Base-by-base conservation (phyloP, 2,888 invertebrate species). In the Chaetogeoica ovagalla region DNA sequence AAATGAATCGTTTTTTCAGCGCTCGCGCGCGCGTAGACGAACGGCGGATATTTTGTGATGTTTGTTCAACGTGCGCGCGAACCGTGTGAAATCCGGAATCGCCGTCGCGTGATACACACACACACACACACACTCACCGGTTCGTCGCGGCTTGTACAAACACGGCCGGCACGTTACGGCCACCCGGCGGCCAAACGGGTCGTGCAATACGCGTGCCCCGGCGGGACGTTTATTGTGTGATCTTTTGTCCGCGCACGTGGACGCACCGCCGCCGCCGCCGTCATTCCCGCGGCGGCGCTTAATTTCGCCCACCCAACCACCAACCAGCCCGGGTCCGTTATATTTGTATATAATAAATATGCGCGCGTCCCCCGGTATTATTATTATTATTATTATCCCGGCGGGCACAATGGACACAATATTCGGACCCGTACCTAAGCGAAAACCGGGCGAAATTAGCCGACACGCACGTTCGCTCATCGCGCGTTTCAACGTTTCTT, bases 91-190 rank as follows among this genome's bases (percentile, higher is more conserved):
- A 69, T 62, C 30, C 48, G 11, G 37, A 52, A 55, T 62, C 52
- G 48, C 52, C 59, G 39, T 13, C 30, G 30, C 30, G 30, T 30
- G 4, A 30, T 37, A 37, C 60, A 9, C 0, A 30, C 52, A 21
- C 8, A 21, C 21, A 55, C 7, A n/a, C 52, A 55, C 7, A n/a
- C 52, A 30, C 55, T 37, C 17, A 15, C 13, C 59, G 8, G 62
- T 62, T 63, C 62, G 77, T 63, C 62, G 77, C 55, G 77, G 77
- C 77, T 71, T 79, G 77, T 79, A 77, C 76, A 79, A 79, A 79
- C 77, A 79, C 70, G 37, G 63, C 19, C 21, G 17, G 4, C 13
- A 15, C 77, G 52, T 21, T 19, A 57, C 39, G 7, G 23, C 39
- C 70, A 52, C 48, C 69, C 60, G 6, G 52, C 52, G 74, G n/a